Evolutionary conservation across 1,140 invertebrate species (phyloP).

Genomic region (Bombus vancouverensis): DNA sequence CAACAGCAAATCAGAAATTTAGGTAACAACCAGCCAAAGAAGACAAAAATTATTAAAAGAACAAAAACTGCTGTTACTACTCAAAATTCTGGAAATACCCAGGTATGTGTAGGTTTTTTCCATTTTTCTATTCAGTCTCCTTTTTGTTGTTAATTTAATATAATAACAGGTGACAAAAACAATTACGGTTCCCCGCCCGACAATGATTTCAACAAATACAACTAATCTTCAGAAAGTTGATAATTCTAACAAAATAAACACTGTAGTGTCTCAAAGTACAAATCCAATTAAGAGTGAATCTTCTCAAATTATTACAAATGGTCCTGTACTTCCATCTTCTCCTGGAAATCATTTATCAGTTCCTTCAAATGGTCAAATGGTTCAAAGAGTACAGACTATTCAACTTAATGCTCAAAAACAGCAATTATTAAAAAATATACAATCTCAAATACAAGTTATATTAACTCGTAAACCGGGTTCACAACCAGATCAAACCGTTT

Average conservation of each 20-base stretch:
- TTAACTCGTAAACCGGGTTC: slow-evolving; percentile 76
- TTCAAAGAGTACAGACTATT: slow-evolving; percentile 78
- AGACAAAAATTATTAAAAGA: slow-evolving; percentile 77
- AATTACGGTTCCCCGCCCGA: slow-evolving; percentile 73
- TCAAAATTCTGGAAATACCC: slow-evolving; percentile 66
- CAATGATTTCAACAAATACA: slow-evolving; percentile 61
- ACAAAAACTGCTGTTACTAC: slow-evolving; percentile 73
- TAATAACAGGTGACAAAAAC: slow-evolving; percentile 68
- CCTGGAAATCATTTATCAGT: slow-evolving; percentile 69
- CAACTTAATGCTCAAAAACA: slow-evolving; percentile 79
- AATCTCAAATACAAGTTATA: slow-evolving; percentile 83
- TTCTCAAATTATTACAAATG: slow-evolving; percentile 69
- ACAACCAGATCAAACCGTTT: slow-evolving; percentile 77
- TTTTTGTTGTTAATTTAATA: slow-evolving; percentile 18
- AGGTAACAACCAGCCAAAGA: slow-evolving; percentile 75
- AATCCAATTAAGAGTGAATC: slow-evolving; percentile 74
- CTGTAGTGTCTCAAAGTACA: slow-evolving; percentile 69
- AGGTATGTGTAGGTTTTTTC: slow-evolving; percentile 57
- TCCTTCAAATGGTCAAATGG: slow-evolving; percentile 74
- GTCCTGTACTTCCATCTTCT: slow-evolving; percentile 66
- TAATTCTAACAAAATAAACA: slow-evolving; percentile 66
- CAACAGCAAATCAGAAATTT: slow-evolving; percentile 80
- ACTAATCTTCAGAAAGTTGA: slow-evolving; percentile 71
- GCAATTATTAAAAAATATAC: slow-evolving; percentile 79
- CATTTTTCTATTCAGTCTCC: not conserved